Conservation (phyloP, 2,113 vertebrate genomes). For the Gymnocephalus cernua region DNA sequence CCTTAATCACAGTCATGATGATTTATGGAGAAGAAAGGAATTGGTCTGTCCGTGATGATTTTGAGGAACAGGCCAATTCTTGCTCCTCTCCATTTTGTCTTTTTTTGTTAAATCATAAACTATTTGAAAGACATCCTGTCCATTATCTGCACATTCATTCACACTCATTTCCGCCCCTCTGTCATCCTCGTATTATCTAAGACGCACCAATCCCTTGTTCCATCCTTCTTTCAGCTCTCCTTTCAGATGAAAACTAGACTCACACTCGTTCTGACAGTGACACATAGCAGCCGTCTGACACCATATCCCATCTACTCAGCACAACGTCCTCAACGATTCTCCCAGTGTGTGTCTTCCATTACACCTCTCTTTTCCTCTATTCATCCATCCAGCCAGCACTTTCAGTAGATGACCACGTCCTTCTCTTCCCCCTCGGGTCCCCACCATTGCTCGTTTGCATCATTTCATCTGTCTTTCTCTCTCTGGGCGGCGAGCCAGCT, state of each 20-base stretch:
- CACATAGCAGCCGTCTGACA: slow-evolving; percentile 61
- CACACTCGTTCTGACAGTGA: slow-evolving; percentile 65
- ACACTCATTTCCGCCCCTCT: slow-evolving; percentile 15
- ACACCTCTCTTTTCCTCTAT: slow-evolving; percentile 48
- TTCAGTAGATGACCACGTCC: slow-evolving; percentile 57
- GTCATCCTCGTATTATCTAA: slow-evolving; percentile 56
- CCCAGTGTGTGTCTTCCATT: slow-evolving; percentile 62
- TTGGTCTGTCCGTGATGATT: slow-evolving; percentile 29
- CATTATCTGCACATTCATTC: slow-evolving; percentile 61
- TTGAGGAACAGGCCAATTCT: slow-evolving; percentile 41
- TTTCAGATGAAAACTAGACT: slow-evolving; percentile 57
- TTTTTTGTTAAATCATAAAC: slow-evolving; percentile 37
- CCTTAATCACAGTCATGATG: slow-evolving; percentile 65
- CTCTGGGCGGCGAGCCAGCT: slow-evolving; percentile 44
- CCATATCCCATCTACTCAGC: slow-evolving; percentile 69
- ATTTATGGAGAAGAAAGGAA: slow-evolving; percentile 45
- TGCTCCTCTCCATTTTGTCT: slow-evolving; percentile 15
- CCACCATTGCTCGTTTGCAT: slow-evolving; percentile 46
- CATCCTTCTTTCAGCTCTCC: slow-evolving; percentile 48
- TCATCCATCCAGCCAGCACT: slow-evolving; percentile 56
- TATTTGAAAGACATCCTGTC: slow-evolving; percentile 38
- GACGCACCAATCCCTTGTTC: slow-evolving; percentile 41
- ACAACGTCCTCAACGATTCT: slow-evolving; percentile 61
- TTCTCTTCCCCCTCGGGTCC: slow-evolving; percentile 1
- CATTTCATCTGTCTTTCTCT: slow-evolving; percentile 53